Evolutionary conservation across 2,888 invertebrate genomes (phyloP).

Genomic region (Pyrochroa serraticornis): DNA sequence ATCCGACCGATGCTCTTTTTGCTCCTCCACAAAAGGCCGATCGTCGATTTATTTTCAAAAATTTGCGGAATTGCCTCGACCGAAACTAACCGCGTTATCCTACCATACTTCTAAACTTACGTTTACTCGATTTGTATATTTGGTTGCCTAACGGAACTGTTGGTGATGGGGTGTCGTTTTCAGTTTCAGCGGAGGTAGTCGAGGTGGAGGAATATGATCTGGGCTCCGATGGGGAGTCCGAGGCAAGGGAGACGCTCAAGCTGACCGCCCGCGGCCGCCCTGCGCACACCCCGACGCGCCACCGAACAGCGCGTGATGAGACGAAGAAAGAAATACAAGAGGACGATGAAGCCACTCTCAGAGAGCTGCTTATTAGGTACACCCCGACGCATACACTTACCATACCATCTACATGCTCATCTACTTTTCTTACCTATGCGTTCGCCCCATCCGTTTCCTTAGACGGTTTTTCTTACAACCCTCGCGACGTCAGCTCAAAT

Average conservation of each 20-base stretch:
- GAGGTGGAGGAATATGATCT: slow-evolving; percentile 60
- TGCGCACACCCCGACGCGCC: slow-evolving; percentile 52
- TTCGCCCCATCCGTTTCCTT: slow-evolving; percentile 4
- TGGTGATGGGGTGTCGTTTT: slow-evolving; percentile 5
- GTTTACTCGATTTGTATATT: too few species aligned
- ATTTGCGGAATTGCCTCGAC: too few species aligned
- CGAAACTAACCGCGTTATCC: too few species aligned
- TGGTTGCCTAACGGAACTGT: background rate
- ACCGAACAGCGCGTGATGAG: slow-evolving; percentile 71
- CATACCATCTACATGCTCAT: slow-evolving; percentile 19
- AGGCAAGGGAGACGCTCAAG: slow-evolving; percentile 57
- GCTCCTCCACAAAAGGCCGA: too few species aligned
- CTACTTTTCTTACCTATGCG: slow-evolving; percentile 19
- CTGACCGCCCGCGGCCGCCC: slow-evolving; percentile 58
- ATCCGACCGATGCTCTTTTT: too few species aligned
- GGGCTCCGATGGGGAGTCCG: slow-evolving; percentile 51
- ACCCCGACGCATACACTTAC: slow-evolving; percentile 24
- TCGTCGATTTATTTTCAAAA: too few species aligned
- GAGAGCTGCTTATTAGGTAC: slow-evolving; percentile 92
- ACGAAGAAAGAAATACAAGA: slow-evolving; percentile 76
- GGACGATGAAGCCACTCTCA: slow-evolving; percentile 89
- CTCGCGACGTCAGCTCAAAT: slow-evolving; percentile 3
- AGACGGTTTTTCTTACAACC: background rate
- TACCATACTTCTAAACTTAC: too few species aligned
- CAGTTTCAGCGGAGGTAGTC: slow-evolving; percentile 57